phyloP scores from a whole-genome alignment of 2,113 vertebrate species.

The Dascyllus trimaculatus region DNA sequence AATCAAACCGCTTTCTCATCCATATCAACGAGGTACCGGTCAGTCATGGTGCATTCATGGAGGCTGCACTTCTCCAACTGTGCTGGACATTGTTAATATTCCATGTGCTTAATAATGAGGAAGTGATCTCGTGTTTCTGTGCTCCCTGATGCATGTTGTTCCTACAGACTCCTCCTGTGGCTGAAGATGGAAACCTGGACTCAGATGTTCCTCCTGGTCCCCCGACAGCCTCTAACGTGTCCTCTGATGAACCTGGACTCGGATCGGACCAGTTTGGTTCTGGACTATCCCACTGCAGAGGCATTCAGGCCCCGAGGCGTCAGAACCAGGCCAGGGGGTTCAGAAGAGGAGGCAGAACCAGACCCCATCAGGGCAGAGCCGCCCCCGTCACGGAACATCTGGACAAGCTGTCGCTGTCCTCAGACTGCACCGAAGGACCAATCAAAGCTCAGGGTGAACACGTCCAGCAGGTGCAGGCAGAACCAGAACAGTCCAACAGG shows the following conservation, averaged over 20 bases:
- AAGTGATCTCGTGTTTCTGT: too few relatives aligned
- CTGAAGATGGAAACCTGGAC: constrained; percentile 58
- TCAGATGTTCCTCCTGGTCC: constrained; percentile 15
- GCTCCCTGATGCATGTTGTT: background rate
- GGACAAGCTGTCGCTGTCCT: constrained; percentile 70
- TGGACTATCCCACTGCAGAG: constrained; percentile 41
- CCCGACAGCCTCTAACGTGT: background rate
- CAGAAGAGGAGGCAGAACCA: constrained; percentile 64
- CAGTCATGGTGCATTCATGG: constrained; percentile 23
- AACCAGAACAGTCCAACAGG: constrained; percentile 21
- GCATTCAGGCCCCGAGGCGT: constrained; percentile 44
- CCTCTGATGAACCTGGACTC: constrained; percentile 8
- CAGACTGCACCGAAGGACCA: constrained; percentile 30
- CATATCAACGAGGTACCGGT: constrained; percentile 90
- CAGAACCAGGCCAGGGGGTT: constrained; percentile 58
- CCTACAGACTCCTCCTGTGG: constrained; percentile 62
- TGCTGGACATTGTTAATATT: too few relatives aligned
- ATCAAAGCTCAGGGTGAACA: constrained; percentile 15
- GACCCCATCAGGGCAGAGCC: constrained; percentile 43
- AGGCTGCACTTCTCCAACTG: too few relatives aligned
- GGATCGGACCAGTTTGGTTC: constrained; percentile 23
- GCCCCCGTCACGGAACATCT: constrained; percentile 59
- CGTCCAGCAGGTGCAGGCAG: background rate
- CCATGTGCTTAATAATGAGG: too few relatives aligned
- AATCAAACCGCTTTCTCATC: constrained; percentile 96